Conservation (phyloP, 92 coral and sea anemone genomes). For the Parazoanthus swiftii region DNA sequence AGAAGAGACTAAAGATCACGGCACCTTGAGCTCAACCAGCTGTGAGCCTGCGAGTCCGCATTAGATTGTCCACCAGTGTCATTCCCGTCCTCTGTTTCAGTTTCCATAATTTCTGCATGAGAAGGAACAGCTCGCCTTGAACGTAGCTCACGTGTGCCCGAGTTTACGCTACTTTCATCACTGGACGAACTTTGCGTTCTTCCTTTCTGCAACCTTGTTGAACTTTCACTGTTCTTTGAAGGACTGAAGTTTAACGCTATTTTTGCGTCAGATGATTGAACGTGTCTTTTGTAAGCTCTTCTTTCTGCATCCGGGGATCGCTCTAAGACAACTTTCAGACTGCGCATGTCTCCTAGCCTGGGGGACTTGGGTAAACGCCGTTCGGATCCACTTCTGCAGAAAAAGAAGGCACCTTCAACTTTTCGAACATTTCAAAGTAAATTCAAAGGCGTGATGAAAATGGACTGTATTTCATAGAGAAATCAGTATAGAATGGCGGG, state of each 20-base stretch:
- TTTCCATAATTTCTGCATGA: background rate
- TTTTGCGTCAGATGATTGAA: background rate
- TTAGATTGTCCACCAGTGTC: background rate
- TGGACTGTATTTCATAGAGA: too few species aligned
- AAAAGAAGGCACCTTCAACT: background rate
- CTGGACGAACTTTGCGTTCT: background rate
- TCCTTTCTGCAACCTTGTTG: background rate
- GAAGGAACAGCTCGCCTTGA: background rate
- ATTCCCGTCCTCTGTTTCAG: background rate
- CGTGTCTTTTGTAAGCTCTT: background rate
- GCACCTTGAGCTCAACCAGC: background rate
- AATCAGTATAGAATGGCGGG: too few species aligned
- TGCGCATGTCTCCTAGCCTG: background rate
- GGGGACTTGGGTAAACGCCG: background rate
- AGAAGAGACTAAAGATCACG: background rate
- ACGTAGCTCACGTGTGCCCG: constrained; percentile 25
- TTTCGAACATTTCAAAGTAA: background rate
- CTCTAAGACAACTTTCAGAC: constrained; percentile 25
- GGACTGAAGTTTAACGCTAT: background rate
- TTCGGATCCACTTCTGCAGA: background rate
- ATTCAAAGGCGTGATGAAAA: background rate
- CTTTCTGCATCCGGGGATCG: constrained; percentile 28
- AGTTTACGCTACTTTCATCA: constrained; percentile 12
- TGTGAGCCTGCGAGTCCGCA: background rate
- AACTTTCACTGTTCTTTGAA: background rate